Evolutionary conservation across 2,113 vertebrate genomes (phyloP).

Genomic region (Platichthys stellatus): DNA sequence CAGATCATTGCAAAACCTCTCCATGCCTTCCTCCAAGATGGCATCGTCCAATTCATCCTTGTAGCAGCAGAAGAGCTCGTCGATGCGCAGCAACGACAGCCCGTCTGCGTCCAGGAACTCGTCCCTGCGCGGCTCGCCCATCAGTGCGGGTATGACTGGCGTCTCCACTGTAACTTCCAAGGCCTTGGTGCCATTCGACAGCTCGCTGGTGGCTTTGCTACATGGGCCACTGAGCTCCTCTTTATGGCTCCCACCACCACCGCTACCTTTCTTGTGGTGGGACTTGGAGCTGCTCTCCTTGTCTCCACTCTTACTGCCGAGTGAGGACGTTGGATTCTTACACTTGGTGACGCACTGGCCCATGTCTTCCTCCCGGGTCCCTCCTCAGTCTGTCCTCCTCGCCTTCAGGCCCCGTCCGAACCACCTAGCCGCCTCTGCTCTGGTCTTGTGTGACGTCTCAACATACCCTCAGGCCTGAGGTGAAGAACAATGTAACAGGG

Average conservation of each 20-base stretch:
- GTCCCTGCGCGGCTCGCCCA: constrained; percentile 84
- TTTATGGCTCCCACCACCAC: constrained; percentile 84
- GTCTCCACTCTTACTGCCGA: constrained; percentile 98
- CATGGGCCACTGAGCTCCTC: constrained; percentile 85
- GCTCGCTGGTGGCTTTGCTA: constrained; percentile 87
- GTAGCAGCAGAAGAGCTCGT: constrained; percentile 92
- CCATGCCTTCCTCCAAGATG: constrained; percentile 99
- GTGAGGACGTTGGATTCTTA: constrained; percentile 97
- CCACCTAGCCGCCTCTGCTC: constrained; percentile 83
- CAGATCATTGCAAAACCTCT: constrained; percentile 96
- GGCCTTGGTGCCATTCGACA: constrained; percentile 95
- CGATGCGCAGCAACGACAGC: constrained; percentile 88
- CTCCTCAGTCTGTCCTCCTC: constrained; percentile 70
- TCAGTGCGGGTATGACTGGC: constrained; percentile 78
- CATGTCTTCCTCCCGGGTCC: constrained; percentile 85
- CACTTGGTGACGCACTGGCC: constrained; percentile 99
- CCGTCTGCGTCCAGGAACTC: constrained; percentile 84
- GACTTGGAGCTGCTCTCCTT: constrained; percentile 91
- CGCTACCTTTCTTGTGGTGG: constrained; percentile 87
- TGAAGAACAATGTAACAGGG: constrained; percentile 11
- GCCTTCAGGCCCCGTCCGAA: constrained; percentile 84
- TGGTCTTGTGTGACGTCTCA: constrained; percentile 85
- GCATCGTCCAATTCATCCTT: constrained; percentile 96
- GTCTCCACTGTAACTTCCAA: constrained; percentile 86
- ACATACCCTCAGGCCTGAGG: constrained; percentile 87